Conservation (phyloP, 64 coral and sea anemone genomes). For the Stylophora pistillata region DNA sequence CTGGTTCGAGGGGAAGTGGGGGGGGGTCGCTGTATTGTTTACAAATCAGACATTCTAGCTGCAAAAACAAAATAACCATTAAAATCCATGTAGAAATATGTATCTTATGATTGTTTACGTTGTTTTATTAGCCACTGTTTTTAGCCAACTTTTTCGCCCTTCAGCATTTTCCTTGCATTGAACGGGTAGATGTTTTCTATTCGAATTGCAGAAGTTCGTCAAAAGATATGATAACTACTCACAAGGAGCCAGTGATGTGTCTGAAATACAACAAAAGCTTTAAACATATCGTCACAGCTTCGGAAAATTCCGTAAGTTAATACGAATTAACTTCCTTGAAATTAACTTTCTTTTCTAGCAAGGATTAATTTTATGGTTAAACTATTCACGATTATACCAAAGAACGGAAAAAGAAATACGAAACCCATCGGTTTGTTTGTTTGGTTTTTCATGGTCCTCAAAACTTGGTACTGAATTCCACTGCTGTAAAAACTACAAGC, state of each 20-base stretch:
- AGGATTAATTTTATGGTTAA: too few relatives aligned
- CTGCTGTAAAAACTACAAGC: too few relatives aligned
- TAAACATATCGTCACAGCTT: constrained; percentile 93
- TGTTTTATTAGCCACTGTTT: neutral
- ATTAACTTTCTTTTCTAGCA: neutral
- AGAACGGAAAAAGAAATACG: too few relatives aligned
- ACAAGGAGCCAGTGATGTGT: constrained; percentile 87
- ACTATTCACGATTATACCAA: too few relatives aligned
- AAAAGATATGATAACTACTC: constrained; percentile 88
- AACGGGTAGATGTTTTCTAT: neutral
- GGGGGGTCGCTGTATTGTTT: too few relatives aligned
- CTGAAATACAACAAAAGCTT: constrained; percentile 94
- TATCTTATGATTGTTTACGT: neutral
- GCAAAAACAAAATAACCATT: too few relatives aligned
- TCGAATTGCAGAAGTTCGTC: constrained; percentile 51
- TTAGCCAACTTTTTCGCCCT: neutral
- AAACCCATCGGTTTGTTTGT: too few relatives aligned
- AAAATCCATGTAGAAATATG: too few relatives aligned
- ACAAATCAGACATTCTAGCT: too few relatives aligned
- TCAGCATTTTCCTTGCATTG: neutral
- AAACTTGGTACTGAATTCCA: too few relatives aligned
- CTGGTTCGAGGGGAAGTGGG: too few relatives aligned
- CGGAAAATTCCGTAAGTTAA: constrained; percentile 91
- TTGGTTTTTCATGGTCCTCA: too few relatives aligned
- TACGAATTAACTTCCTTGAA: neutral